These are phyloP conservation scores for Xylota segnis DNA, from an alignment of 2,888 invertebrate genomes.

Conservation along the genomic window DNA sequence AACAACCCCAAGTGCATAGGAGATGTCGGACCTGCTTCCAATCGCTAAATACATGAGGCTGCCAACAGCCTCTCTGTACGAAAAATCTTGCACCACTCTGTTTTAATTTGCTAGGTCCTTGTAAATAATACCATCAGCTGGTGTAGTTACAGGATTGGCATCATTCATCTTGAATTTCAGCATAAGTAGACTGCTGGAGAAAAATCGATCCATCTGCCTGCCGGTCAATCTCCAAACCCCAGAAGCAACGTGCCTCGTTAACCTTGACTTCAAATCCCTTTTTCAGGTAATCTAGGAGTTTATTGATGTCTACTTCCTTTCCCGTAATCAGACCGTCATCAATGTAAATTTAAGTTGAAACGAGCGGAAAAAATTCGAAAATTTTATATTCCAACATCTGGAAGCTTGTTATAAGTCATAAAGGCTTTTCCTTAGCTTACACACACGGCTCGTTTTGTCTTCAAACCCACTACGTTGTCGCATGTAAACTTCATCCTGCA, in stretches of 20 bases:
- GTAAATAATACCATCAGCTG: too few species aligned
- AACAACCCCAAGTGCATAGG: conserved; percentile 11
- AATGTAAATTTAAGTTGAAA: conserved; percentile 66
- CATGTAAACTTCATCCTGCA: conserved; percentile 73
- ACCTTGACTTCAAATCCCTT: conserved; percentile 57
- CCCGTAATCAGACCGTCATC: conserved; percentile 14
- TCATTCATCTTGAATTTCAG: conserved; percentile 37
- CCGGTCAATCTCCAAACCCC: conserved; percentile 49
- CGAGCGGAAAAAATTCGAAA: conserved; percentile 22
- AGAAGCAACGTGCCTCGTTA: conserved; percentile 40
- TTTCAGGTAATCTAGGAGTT: conserved; percentile 9
- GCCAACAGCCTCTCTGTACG: too few species aligned
- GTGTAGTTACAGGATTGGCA: conserved; percentile 22
- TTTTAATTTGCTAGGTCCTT: too few species aligned
- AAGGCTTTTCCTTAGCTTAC: conserved; percentile 67
- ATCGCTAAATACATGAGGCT: neutral
- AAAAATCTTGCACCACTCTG: too few species aligned
- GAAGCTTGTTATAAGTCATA: conserved; percentile 77
- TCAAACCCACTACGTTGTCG: conserved; percentile 65
- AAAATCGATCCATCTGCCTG: conserved; percentile 35
- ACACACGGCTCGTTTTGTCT: conserved; percentile 73
- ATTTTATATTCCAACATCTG: conserved; percentile 38
- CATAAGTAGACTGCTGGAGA: conserved; percentile 36
- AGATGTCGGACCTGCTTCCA: neutral
- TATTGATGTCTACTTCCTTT: conserved; percentile 39